Conservation (phyloP, 1,140 invertebrate genomes). For the Pantala flavescens region DNA sequence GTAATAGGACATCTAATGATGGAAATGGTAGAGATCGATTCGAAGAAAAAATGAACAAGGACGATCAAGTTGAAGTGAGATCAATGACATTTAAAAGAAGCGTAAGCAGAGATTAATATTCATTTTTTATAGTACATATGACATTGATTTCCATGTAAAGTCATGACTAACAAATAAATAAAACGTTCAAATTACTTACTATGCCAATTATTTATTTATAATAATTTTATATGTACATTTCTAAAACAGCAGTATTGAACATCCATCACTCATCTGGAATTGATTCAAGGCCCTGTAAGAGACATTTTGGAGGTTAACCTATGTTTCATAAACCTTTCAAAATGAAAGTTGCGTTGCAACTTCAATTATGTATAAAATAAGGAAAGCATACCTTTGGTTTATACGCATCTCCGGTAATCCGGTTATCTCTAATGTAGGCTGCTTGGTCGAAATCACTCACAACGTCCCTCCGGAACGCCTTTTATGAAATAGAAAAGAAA, state of each 20-base stretch:
- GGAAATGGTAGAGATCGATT: conserved; percentile 3
- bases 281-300: neutral
- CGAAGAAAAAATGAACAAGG: neutral
- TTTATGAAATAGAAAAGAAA: neutral
- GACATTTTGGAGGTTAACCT: neutral
- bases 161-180: neutral
- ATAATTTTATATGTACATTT: neutral
- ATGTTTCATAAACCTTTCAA: neutral
- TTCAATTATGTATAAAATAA: neutral
- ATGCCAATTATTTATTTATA: neutral
- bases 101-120: conserved; percentile 31
- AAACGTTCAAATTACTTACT: neutral
- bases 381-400: neutral
- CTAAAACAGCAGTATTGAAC: neutral
- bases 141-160: too few relatives aligned
- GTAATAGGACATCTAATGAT: neutral
- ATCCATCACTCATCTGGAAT: conserved; percentile 14
- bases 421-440: neutral
- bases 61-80: conserved; percentile 30
- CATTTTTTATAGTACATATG: neutral
- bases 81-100: conserved; percentile 39
- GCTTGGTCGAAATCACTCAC: neutral
- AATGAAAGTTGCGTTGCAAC: neutral
- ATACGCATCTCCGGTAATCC: neutral
- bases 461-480: neutral